phyloP scores from a whole-genome alignment of 2,888 invertebrate genomes.

The Nomada fabriciana region DNA sequence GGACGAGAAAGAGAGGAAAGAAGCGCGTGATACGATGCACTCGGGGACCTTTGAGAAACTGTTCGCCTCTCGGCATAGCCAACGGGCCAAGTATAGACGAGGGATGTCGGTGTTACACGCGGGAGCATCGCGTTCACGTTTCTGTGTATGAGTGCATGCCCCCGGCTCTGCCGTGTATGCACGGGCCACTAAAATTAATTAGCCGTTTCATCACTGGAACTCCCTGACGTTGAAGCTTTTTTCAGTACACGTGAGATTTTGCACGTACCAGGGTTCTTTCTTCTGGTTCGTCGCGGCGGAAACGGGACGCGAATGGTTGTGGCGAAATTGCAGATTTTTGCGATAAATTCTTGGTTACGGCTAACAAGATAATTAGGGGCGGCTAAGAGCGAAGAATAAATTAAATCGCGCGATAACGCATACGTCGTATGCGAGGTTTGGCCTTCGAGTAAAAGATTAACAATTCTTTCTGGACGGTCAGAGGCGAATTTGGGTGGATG shows the following conservation, averaged over 20 bases:
- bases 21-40: conserved; percentile 78
- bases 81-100: conserved; percentile 81
- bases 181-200: conserved; percentile 69
- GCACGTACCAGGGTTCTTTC: background rate
- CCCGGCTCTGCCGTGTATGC: conserved; percentile 18
- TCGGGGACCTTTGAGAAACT: conserved; percentile 81
- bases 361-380: conserved; percentile 17
- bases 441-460: background rate
- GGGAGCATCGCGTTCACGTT: conserved; percentile 2
- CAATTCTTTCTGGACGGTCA: background rate
- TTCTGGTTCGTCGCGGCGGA: background rate
- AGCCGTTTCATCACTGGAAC: conserved; percentile 63
- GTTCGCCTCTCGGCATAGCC: conserved; percentile 75
- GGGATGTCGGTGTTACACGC: conserved; percentile 18
- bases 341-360: background rate
- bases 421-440: too few species aligned
- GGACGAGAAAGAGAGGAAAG: conserved; percentile 45
- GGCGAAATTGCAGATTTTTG: background rate
- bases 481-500: too few species aligned
- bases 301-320: conserved; percentile 10
- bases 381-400: background rate
- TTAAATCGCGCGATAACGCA: background rate
- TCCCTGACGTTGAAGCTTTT: conserved; percentile 36
- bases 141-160: conserved; percentile 4
- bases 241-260: conserved; percentile 39